Base-by-base conservation (phyloP, 2,113 vertebrate genomes). In the Phodopus roborovskii region DNA sequence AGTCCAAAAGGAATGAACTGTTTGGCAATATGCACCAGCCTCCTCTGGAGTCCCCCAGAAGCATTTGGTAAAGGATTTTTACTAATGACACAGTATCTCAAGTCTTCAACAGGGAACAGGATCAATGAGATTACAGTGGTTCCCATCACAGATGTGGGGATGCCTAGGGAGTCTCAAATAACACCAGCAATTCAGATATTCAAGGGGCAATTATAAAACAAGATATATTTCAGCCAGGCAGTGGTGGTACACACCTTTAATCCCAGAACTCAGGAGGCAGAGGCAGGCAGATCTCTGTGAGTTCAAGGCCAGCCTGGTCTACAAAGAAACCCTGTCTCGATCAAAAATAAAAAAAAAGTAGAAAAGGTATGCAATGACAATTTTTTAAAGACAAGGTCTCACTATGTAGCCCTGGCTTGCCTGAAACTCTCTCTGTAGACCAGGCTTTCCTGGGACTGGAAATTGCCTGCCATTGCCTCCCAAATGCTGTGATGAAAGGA, bases 111-210 rank as follows among this genome's bases (percentile, higher is more conserved):
- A 75, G 42, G 84, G 45, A 77, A 60, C 7, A 75, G 79, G 9
- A 71, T 68, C 58, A 75, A 85, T 26, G 48, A 93, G 89, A 74
- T 82, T 12, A 66, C 53, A 48, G 15, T 28, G 10, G 20, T 93
- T 73, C 24, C 7, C 4, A 30, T 85, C 42, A 45, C 3, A 83
- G 42, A 39, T 13, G 19, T 70, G 64, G 36, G 53, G 28, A 36
- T 0, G 17, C 60, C 70, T 50, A 64, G 58, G 28, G 20, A 39
- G n/a, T 81, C 81, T 60, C 82, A 87, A 68, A 79, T 53, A 86
- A 90, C 78, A 83, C 24, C 58, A 56, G 45, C 50, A 79, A 75
- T 70, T 83, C 92, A 91, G 60, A 82, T 92, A 62, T 62, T 94
- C 73, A 86, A 79, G 94, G 79, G 66, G 78, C 53, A 93, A 8